These are phyloP conservation scores for Sialis lutaria DNA, from an alignment of 2,888 invertebrate genomes.

Conservation along the genomic window DNA sequence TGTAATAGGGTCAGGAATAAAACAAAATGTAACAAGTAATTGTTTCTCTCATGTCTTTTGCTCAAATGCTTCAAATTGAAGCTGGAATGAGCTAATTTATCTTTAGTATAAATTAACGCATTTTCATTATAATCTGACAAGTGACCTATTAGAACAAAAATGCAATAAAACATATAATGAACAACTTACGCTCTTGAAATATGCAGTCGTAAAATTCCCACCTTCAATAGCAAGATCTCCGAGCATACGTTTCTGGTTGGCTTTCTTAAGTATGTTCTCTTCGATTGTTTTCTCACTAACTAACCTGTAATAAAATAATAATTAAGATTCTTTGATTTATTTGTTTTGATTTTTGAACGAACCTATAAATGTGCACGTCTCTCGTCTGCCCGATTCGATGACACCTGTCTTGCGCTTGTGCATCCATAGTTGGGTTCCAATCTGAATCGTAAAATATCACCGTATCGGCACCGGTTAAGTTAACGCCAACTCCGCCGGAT, in stretches of 20 bases:
- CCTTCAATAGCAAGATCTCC: constrained; percentile 97
- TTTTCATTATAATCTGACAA: background rate
- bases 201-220: constrained; percentile 95
- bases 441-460: constrained; percentile 99
- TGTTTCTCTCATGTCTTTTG: no score
- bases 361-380: constrained; percentile 93
- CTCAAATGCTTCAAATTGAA: no score
- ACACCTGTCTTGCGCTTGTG: constrained; percentile 89
- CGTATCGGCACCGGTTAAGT: constrained; percentile 96
- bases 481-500: constrained; percentile 94
- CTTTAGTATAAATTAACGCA: background rate
- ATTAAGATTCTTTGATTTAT: background rate
- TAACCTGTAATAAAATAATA: constrained; percentile 35
- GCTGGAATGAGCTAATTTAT: constrained; percentile 10
- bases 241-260: constrained; percentile 89
- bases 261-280: constrained; percentile 98
- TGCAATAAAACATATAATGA: background rate
- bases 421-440: constrained; percentile 99
- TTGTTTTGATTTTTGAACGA: constrained; percentile 4
- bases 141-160: background rate
- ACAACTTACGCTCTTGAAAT: constrained; percentile 64
- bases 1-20: no score
- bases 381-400: constrained; percentile 98
- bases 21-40: no score
- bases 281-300: constrained; percentile 95